phyloP scores from a whole-genome alignment of 2,888 invertebrate species.

The Nineta flava region DNA sequence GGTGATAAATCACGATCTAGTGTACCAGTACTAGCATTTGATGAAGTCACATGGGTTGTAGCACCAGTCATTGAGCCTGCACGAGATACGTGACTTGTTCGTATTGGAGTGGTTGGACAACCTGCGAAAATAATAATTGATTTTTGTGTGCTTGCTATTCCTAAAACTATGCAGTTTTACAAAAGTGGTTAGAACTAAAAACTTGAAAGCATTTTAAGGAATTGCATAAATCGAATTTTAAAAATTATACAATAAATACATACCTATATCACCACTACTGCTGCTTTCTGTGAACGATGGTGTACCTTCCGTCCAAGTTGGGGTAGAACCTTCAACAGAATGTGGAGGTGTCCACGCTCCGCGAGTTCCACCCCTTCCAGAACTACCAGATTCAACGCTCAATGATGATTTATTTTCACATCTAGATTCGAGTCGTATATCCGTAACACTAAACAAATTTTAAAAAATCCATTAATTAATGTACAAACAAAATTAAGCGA shows the following conservation, averaged over 20 bases:
- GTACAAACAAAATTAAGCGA: not conserved
- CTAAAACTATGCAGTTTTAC: too few relatives aligned
- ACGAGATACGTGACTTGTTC: constrained; percentile 12
- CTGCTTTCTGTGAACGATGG: constrained; percentile 96
- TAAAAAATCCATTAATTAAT: not conserved
- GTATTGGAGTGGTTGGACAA: constrained; percentile 43
- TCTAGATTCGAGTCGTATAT: constrained; percentile 51
- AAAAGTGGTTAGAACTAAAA: too few relatives aligned
- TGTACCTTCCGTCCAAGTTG: constrained; percentile 98
- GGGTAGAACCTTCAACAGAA: constrained; percentile 78
- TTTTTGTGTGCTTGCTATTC: not conserved
- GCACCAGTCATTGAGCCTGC: constrained; percentile 6
- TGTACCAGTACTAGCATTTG: constrained; percentile 23
- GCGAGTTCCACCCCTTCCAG: constrained; percentile 29
- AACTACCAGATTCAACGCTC: constrained; percentile 44
- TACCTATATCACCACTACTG: constrained; percentile 77
- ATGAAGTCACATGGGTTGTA: constrained; percentile 19
- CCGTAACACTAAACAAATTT: constrained; percentile 43
- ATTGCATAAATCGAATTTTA: too few relatives aligned
- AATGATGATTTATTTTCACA: constrained; percentile 39
- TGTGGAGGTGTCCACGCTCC: constrained; percentile 71
- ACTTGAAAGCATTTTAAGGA: too few relatives aligned
- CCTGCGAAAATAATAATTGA: constrained; percentile 26
- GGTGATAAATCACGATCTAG: constrained; percentile 27
- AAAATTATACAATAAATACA: constrained; percentile 21